Evolutionary conservation across 2,888 invertebrate genomes (phyloP), one percentile per base, ranked within the genome.

Genomic region (Drosophila merina): DNA sequence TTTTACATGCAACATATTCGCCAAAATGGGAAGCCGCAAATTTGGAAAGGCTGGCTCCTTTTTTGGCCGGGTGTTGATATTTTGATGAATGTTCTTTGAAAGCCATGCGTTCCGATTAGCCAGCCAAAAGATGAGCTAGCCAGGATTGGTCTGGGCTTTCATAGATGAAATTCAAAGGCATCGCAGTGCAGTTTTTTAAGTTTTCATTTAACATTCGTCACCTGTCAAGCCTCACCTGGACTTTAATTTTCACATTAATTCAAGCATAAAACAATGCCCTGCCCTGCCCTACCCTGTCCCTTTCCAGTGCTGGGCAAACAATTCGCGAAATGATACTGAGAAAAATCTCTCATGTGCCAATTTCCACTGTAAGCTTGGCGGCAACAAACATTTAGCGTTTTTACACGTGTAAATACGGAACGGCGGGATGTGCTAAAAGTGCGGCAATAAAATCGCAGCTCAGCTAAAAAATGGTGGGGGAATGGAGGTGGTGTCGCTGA

Each of bases 11-110:
- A 72, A 76, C 56, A 62, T 58, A 83, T 83, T 80, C 74, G 48
- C 60, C 74, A 54, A 49, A 50, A 57, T 36, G 50, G 45, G 44
- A n/a, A 54, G 36, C 26, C n/a, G 66, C 64, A 51, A 69, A 66
- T 84, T 86, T 78, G 68, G 82, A 85, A 85, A 81, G 75, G 73
- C 76, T 81, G 73, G 73, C 79, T 81, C 73, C 79, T 85, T 85
- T 72, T 87, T 85, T 68, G 87, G 76, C 56, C 12, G 56, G 59
- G 74, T 69, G 85, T 60, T 87, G 75, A 87, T 70, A 63, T 69
- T 78, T 73, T 78, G 81, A 82, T 86, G 85, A 76, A 84, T 84
- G 76, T 48, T 26, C 55, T 63, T 59, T 30, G 62, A 73, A 78
- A 71, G 70, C 64, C 36, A 57, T 45, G 20, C 20, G 5, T 9